Conservation (phyloP, 2,797 vertebrate species). For the Dendrocincla tyrannina region DNA sequence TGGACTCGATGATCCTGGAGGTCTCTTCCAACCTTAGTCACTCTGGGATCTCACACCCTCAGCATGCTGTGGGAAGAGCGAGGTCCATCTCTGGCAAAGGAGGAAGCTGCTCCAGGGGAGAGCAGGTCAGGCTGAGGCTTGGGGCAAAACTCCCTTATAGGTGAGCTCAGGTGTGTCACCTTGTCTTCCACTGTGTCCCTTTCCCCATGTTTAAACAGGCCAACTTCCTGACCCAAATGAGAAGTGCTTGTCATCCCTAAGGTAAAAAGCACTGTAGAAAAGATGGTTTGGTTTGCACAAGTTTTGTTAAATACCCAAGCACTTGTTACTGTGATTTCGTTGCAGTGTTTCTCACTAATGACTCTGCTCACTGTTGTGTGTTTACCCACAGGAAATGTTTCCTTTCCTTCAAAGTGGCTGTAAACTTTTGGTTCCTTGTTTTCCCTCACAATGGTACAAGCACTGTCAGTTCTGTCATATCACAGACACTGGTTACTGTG, state of each 20-base stretch:
- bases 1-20: background rate
- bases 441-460: background rate
- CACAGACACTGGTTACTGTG: background rate
- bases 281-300: background rate
- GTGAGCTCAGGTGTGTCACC: accelerated
- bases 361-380: accelerated
- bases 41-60: background rate
- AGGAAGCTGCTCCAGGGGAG: background rate
- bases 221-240: too few relatives aligned
- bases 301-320: background rate
- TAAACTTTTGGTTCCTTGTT: background rate
- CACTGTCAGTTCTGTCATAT: background rate
- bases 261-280: background rate
- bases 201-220: background rate
- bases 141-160: accelerated
- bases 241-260: background rate
- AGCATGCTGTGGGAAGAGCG: background rate
- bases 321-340: background rate
- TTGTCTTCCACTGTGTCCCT: background rate
- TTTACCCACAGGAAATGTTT: background rate
- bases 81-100: background rate
- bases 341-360: background rate
- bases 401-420: background rate
- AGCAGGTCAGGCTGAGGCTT: background rate
- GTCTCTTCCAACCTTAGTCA: background rate